Percentiles rank a stretch among this genome's conserved stretches.
These are phyloP conservation scores for Synanthedon andrenaeformis DNA, from an alignment of 2,888 invertebrate species.

Conservation along the genomic window DNA sequence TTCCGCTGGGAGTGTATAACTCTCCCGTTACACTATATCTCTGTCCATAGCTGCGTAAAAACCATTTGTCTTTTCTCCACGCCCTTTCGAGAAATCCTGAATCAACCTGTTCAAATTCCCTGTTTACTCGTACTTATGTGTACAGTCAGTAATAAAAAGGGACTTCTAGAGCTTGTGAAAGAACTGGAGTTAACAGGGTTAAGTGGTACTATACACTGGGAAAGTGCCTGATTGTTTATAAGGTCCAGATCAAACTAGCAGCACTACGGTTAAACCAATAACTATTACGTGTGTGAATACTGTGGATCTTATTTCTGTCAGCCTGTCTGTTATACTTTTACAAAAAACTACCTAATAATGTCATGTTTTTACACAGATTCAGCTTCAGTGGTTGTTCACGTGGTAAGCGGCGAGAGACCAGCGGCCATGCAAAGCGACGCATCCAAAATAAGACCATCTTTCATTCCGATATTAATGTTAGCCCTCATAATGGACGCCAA, in stretches of 20 bases:
- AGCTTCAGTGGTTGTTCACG: conserved; percentile 85
- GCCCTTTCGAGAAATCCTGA: conserved; percentile 23
- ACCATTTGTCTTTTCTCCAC: conserved; percentile 33
- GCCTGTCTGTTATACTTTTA: no score
- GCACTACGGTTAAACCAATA: no score
- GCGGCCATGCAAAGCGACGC: conserved; percentile 72
- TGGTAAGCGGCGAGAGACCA: conserved; percentile 80
- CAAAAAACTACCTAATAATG: no score
- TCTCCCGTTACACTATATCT: conserved; percentile 18
- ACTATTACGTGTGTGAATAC: no score
- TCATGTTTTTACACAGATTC: conserved; percentile 68
- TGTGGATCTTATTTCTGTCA: no score
- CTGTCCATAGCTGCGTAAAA: conserved; percentile 17
- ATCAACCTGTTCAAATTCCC: conserved; percentile 34
- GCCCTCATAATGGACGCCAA: conserved; percentile 12
- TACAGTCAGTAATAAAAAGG: background rate
- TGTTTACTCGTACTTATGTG: conserved; percentile 15
- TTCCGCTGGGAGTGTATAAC: conserved; percentile 18
- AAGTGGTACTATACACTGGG: no score
- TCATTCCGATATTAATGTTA: conserved; percentile 20
- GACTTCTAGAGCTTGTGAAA: no score
- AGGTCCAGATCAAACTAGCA: no score
- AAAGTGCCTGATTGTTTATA: no score
- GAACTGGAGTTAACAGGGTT: no score
- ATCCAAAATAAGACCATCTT: conserved; percentile 22